Evolutionary conservation across 2,797 vertebrate genomes (phyloP), one percentile per base, ranked within the genome.

Genomic region (Acropternis orthonyx): DNA sequence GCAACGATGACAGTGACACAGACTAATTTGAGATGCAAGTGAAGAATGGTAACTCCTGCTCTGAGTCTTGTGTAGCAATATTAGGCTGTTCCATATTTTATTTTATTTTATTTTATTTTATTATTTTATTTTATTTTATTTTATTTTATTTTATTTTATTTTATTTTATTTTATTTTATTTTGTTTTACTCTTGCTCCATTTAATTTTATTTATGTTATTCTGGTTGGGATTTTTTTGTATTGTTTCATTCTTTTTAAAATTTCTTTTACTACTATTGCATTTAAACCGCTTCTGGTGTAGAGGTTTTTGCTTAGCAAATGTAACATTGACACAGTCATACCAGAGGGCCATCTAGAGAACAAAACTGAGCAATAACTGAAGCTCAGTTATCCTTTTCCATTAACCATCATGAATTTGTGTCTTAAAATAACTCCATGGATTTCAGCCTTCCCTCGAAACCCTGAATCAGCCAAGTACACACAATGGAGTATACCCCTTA

Each of bases 371-470:
- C 28, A 58, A 41, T 41, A 82, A 46, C n/a, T 36, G 28, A 87
- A 63, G 10, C 12, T 7, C 20, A 14, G 19, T 23, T 46, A 37
- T 36, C 9, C 28, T 76, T 85, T 82, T 79, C 46, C 39, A 54
- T 78, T 75, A 88, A 56, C 14, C 2, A 28, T 54, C 2, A 1
- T 11, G 36, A 67, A 68, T 72, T 72, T 88, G 10, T 84, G 22
- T 51, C 85, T 92, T 86, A 62, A 95, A 95, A 89, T 81, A 88
- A 54, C 24, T 71, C 43, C 0, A 4, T 6, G 22, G 39, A 71
- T 80, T 88, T 62, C 67, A 91, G 32, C 24, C 61, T 86, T 78
- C 30, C 34, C 19, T 93, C 48, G 63, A 69, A 93, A 54, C 34
- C 27, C 73, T 75, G 67, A 67, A 88, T 81, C 71, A 76, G 13